Evolutionary conservation across 2,113 vertebrate genomes (phyloP).

Genomic region (Lophura nycthemera): DNA sequence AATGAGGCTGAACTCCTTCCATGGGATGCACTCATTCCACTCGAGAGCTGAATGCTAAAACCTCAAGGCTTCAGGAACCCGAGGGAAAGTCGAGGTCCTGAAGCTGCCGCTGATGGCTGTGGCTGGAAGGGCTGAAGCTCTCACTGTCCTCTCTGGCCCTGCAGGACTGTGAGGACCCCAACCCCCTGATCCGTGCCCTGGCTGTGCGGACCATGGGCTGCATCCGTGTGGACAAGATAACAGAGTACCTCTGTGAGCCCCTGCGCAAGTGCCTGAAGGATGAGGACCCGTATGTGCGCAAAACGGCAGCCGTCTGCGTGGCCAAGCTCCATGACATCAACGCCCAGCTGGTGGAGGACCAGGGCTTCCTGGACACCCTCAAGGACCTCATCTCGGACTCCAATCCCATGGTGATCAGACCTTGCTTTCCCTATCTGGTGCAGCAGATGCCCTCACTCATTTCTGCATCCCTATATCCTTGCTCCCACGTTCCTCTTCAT

Average conservation of each 20-base stretch:
- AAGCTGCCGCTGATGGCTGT: background rate
- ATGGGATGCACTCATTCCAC: background rate
- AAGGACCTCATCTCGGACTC: conserved; percentile 99
- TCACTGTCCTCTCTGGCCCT: rapidly evolving
- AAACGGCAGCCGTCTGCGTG: conserved; percentile 95
- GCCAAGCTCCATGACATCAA: conserved; percentile 99
- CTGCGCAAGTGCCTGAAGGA: conserved; percentile 97
- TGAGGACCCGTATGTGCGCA: conserved; percentile 96
- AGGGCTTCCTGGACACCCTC: conserved; percentile 96
- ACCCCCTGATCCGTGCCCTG: conserved; percentile 95
- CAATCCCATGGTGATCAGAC: conserved; percentile 91
- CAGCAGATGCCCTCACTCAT: background rate
- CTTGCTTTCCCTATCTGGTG: rapidly evolving
- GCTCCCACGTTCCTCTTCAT: rapidly evolving
- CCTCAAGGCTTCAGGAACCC: background rate
- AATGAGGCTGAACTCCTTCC: background rate
- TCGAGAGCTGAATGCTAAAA: rapidly evolving
- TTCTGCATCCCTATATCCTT: rapidly evolving
- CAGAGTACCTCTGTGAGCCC: conserved; percentile 96
- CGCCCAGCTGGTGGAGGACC: conserved; percentile 96
- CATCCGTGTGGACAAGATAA: conserved; percentile 98
- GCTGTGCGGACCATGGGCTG: conserved; percentile 98
- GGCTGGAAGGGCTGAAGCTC: too few relatives aligned
- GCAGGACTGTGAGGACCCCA: conserved; percentile 97
- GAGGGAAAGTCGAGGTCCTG: rapidly evolving